Conservation (phyloP, 2,888 invertebrate species). For the Synanthedon tipuliformis region DNA sequence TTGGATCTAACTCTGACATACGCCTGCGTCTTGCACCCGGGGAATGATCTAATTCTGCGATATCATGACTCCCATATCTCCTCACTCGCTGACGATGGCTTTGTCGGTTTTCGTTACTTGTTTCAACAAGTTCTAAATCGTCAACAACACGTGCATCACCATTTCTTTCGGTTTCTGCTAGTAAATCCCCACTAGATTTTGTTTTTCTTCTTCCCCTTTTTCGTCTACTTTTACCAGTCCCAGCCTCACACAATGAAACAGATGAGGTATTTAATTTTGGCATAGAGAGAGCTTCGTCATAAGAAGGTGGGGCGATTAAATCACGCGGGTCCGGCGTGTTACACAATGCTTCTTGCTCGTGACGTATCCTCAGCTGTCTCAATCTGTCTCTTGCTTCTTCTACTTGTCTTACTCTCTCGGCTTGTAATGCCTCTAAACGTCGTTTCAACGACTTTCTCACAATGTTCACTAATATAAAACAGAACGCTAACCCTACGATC, state of each 20-base stretch:
- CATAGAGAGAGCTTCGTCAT: slow-evolving; percentile 82
- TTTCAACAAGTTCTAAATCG: slow-evolving; percentile 39
- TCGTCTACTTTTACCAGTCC: slow-evolving; percentile 47
- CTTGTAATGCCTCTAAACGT: slow-evolving; percentile 57
- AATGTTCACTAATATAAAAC: slow-evolving; percentile 64
- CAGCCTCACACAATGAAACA: slow-evolving; percentile 64
- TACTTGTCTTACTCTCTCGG: slow-evolving; percentile 67
- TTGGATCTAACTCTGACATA: slow-evolving; percentile 42
- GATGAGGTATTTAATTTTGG: slow-evolving; percentile 75
- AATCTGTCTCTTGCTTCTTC: slow-evolving; percentile 70
- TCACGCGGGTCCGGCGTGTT: slow-evolving; percentile 79
- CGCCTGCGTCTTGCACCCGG: slow-evolving; percentile 54
- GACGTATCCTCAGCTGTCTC: slow-evolving; percentile 62
- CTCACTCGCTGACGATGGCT: slow-evolving; percentile 33
- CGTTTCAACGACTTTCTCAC: slow-evolving; percentile 68
- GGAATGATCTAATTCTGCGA: slow-evolving; percentile 53
- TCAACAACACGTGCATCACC: slow-evolving; percentile 41
- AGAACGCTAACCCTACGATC: slow-evolving; percentile 63
- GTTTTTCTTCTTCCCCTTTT: slow-evolving; percentile 60
- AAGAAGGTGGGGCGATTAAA: slow-evolving; percentile 77
- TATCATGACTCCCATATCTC: slow-evolving; percentile 58
- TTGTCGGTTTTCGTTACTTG: slow-evolving; percentile 24
- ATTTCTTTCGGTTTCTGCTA: slow-evolving; percentile 58
- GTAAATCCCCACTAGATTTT: slow-evolving; percentile 61
- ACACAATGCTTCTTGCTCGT: slow-evolving; percentile 64